Conservation (phyloP, 1,140 invertebrate species). For the Scaptomyza hsui region DNA sequence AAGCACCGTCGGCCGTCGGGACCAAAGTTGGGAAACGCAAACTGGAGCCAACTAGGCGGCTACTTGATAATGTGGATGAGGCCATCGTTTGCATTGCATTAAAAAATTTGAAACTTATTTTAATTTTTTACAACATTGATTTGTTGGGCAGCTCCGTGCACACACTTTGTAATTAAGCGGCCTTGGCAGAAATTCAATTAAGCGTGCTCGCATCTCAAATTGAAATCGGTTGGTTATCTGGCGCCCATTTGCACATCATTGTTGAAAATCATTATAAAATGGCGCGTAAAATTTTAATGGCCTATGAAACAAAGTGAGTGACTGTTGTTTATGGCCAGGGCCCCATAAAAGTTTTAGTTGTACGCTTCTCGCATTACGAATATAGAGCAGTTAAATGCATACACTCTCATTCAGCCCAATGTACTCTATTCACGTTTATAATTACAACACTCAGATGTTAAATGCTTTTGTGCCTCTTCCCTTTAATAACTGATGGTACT, state of each 20-base stretch:
- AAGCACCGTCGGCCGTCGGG: conserved; percentile 32
- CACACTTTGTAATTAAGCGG: conserved; percentile 70
- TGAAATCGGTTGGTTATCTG: conserved; percentile 68
- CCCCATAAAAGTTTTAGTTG: conserved; percentile 69
- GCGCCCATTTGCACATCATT: conserved; percentile 76
- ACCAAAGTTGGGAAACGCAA: conserved; percentile 2
- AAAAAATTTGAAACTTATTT: conserved; percentile 44
- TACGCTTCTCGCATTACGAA: conserved; percentile 34
- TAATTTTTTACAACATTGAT: conserved; percentile 57
- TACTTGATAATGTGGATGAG: conserved; percentile 57
- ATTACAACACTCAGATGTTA: conserved; percentile 59
- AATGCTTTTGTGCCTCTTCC: conserved; percentile 18
- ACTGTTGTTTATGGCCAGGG: conserved; percentile 60
- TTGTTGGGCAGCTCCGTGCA: conserved; percentile 38
- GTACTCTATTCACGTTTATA: conserved; percentile 41
- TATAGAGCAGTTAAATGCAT: conserved; percentile 56
- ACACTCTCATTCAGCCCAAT: conserved; percentile 1
- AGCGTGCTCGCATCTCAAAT: conserved; percentile 69
- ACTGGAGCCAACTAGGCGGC: conserved; percentile 12
- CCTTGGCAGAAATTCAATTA: conserved; percentile 68
- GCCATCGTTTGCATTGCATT: conserved; percentile 57
- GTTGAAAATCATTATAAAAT: conserved; percentile 77
- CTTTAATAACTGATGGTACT: conserved; percentile 20
- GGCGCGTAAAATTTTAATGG: conserved; percentile 74
- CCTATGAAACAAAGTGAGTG: conserved; percentile 39